These are phyloP conservation scores for Oryzias sinensis DNA, from an alignment of 2,797 vertebrate species.

Conservation along the genomic window DNA sequence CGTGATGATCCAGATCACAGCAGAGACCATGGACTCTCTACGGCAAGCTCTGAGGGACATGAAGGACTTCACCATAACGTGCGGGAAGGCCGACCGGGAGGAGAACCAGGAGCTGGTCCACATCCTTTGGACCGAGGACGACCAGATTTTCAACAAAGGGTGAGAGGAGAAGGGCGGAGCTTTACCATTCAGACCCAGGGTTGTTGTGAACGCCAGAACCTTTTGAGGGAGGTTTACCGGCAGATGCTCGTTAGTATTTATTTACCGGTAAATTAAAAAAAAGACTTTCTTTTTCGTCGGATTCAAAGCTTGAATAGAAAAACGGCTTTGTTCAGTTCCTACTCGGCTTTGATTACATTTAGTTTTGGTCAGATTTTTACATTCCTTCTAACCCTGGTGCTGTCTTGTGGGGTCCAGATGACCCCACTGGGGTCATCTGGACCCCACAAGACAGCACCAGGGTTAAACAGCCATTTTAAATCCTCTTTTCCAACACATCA, in stretches of 20 bases:
- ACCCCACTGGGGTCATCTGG: too few species aligned
- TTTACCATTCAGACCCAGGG: too few species aligned
- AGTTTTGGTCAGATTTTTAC: too few species aligned
- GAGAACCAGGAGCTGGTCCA: constrained; percentile 92
- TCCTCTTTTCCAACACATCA: too few species aligned
- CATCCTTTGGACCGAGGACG: constrained; percentile 95
- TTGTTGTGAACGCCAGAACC: too few species aligned
- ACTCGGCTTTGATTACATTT: background rate
- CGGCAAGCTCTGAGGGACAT: constrained; percentile 94
- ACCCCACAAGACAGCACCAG: too few species aligned
- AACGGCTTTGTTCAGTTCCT: background rate
- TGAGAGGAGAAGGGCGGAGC: constrained; percentile 57
- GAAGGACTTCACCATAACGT: constrained; percentile 95
- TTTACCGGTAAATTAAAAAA: too few species aligned
- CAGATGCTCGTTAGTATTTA: too few species aligned
- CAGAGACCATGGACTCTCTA: constrained; percentile 94
- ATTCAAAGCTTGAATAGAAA: too few species aligned
- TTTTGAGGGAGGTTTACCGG: background rate
- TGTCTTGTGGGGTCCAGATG: background rate
- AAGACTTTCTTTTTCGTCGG: too few species aligned
- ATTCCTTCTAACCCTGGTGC: background rate
- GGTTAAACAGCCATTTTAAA: too few species aligned
- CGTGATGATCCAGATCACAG: constrained; percentile 98
- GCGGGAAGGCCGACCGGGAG: constrained; percentile 91
- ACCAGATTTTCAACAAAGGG: constrained; percentile 96